Conservation (phyloP, 2,797 vertebrate species). For the Lithobates sylvaticus region DNA sequence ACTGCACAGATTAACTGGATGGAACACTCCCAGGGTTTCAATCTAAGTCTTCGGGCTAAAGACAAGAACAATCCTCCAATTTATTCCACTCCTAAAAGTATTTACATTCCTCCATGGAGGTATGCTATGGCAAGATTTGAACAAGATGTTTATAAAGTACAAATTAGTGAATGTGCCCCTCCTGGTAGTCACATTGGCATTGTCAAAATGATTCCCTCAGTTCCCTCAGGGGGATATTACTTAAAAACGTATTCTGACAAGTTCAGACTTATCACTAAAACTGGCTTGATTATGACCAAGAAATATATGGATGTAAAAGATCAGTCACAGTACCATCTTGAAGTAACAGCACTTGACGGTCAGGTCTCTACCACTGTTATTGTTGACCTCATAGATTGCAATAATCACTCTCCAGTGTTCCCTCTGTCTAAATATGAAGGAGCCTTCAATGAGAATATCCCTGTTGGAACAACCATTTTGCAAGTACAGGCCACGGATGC, state of each 20-base stretch:
- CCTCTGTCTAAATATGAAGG: constrained; percentile 80
- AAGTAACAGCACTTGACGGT: constrained; percentile 78
- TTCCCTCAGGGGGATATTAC: constrained; percentile 82
- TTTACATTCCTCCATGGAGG: constrained; percentile 83
- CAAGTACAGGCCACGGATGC: constrained; percentile 84
- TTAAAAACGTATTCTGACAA: constrained; percentile 82
- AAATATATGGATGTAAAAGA: constrained; percentile 82
- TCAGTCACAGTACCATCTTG: constrained; percentile 84
- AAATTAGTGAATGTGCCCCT: constrained; percentile 89
- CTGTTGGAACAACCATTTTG: constrained; percentile 86
- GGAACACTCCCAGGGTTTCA: constrained; percentile 84
- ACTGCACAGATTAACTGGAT: constrained; percentile 87
- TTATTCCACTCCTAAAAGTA: constrained; percentile 77
- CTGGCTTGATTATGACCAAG: constrained; percentile 86
- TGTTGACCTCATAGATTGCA: constrained; percentile 87
- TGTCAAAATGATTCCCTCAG: constrained; percentile 75
- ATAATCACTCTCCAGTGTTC: constrained; percentile 90
- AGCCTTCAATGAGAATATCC: constrained; percentile 86
- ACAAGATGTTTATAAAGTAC: constrained; percentile 82
- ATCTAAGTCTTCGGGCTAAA: constrained; percentile 91
- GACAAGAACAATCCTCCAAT: constrained; percentile 79
- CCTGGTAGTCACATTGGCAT: constrained; percentile 84
- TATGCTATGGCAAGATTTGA: constrained; percentile 81
- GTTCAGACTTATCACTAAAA: constrained; percentile 88
- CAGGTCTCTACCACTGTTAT: constrained; percentile 79